A percentile compares a stretch with the other conserved stretches of the same genome.
Conservation (phyloP, 2,888 invertebrate species). For the Endomychus coccineus region DNA sequence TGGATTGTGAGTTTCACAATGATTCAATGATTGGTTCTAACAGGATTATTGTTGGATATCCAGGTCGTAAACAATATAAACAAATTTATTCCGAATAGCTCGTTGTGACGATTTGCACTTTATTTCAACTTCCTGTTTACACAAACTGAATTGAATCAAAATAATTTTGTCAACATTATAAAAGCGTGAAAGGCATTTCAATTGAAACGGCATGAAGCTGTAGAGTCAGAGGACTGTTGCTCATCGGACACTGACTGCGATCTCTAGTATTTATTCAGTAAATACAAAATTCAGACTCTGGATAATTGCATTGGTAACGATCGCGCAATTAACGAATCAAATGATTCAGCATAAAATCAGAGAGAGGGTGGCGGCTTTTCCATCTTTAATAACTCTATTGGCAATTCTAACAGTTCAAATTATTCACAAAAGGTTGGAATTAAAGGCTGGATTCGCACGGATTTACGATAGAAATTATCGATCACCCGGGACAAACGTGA, state of each 20-base stretch:
- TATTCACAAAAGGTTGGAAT: constrained; percentile 29
- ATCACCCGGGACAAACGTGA: constrained; percentile 22
- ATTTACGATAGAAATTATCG: constrained; percentile 28
- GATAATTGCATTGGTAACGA: constrained; percentile 43
- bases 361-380: constrained; percentile 22
- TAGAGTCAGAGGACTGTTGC: constrained; percentile 38
- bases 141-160: no score
- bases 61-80: no score
- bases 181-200: no score
- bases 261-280: constrained; percentile 39
- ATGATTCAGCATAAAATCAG: constrained; percentile 40
- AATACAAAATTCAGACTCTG: constrained; percentile 38
- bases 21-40: no score
- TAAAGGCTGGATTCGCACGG: constrained; percentile 22
- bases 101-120: no score
- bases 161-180: no score
- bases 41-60: no score
- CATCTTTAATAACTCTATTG: constrained; percentile 35
- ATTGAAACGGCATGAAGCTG: no score
- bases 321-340: constrained; percentile 41
- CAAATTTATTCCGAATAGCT: no score
- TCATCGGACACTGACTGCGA: constrained; percentile 27
- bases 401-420: constrained; percentile 33
- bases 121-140: no score
- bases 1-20: no score